Base-by-base conservation (phyloP, 2,797 vertebrate species). In the Enteromius viviparus region DNA sequence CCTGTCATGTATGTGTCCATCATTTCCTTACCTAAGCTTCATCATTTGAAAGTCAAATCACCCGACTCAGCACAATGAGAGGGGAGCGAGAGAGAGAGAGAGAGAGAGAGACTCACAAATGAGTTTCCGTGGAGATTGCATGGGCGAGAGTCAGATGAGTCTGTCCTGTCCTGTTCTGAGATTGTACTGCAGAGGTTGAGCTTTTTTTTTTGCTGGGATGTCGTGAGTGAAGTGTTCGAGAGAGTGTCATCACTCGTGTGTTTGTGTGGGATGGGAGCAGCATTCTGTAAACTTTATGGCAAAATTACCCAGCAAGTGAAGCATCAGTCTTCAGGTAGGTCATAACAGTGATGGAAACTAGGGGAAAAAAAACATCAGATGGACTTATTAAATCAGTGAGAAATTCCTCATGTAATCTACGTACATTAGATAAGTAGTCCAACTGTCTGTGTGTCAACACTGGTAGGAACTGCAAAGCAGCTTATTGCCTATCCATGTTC, bases 271-370 rank as follows among this genome's bases (percentile, higher is more conserved):
- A 95, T 95, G 95, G 96, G 95, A 93, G 93, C 93, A 87, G 93
- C 94, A 81, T 91, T 96, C 84, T 95, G 94, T 91, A 96, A 95
- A 91, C 93, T 96, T 86, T 94, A 94, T 7, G 87, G 90, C 88
- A 96, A 96, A 96, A 92, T 95, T 85, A 94, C 91, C 62, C 93
- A 94, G 84, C 90, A 91, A 74, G 88, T 96, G 91, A 96, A 91
- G 90, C 95, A 94, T 91, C 93, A 89, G 45, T 90, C 91, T 51
- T 86, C 85, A 92, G 92, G 95, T 89, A 94, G 86, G 92, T 82
- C n/a, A 23, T 80, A 85, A 26, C 10, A 32, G 60, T 2, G 7
- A 26, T 3, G 8, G 42, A 6, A 49, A 21, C 19, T 29, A 4
- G 53, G 6, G 60, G 14, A 81, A 21, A 76, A 32, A 64, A 47